phyloP scores from a whole-genome alignment of 2,797 vertebrate species.

The Acanthurus lineatus region DNA sequence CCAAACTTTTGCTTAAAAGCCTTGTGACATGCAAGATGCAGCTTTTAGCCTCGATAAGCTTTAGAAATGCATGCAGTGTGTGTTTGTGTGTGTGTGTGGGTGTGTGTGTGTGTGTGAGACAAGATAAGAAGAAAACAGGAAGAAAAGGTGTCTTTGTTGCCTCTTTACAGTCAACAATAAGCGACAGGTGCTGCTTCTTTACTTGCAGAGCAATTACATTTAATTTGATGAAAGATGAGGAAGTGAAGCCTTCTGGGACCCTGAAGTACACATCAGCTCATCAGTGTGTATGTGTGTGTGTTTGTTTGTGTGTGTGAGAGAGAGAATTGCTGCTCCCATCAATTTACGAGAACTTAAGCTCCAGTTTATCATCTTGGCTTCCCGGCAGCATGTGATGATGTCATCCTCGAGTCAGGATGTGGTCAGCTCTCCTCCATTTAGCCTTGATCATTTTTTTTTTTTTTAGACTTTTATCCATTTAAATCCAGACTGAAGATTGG shows the following conservation, averaged over 20 bases:
- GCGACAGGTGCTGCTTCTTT: slow-evolving; percentile 6
- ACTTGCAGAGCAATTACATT: slow-evolving; percentile 20
- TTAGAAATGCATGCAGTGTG: background rate
- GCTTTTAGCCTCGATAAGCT: background rate
- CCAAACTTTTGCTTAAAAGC: background rate
- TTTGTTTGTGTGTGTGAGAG: slow-evolving; percentile 17
- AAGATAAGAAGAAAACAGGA: background rate
- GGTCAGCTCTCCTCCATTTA: slow-evolving; percentile 16
- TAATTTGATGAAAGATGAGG: slow-evolving; percentile 36
- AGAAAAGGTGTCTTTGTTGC: background rate
- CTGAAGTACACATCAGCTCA: slow-evolving; percentile 26
- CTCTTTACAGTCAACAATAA: slow-evolving; percentile 2
- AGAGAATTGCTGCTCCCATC: slow-evolving; percentile 33
- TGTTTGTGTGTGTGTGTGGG: background rate
- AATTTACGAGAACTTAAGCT: slow-evolving; percentile 52
- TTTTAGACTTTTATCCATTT: background rate
- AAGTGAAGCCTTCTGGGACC: slow-evolving; percentile 15
- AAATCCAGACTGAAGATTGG: background rate
- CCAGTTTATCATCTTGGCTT: slow-evolving; percentile 53
- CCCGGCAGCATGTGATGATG: slow-evolving; percentile 60
- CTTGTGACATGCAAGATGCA: too few relatives aligned
- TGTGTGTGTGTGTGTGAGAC: background rate
- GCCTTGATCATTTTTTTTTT: background rate
- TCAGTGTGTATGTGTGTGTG: slow-evolving; percentile 31
- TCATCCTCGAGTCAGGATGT: slow-evolving; percentile 51